phyloP scores from a whole-genome alignment of 2,113 vertebrate species.

The Micronycteris hirsuta region DNA sequence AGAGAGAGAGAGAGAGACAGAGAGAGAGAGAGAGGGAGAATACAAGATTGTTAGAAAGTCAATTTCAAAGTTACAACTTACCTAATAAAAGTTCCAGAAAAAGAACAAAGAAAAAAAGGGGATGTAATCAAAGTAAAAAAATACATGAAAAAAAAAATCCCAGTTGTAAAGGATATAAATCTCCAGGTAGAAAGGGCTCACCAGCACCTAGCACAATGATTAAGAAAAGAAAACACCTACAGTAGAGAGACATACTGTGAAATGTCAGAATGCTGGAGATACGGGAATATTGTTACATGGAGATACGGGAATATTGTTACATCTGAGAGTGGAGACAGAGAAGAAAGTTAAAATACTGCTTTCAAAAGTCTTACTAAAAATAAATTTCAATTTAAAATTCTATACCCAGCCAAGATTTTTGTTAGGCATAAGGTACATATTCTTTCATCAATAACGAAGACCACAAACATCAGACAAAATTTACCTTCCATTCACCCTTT shows the following conservation, averaged over 20 bases:
- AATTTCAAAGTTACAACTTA: not conserved
- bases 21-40: not conserved
- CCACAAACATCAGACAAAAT: not conserved
- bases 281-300: not conserved
- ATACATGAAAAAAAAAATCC: not conserved
- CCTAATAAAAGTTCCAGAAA: not conserved
- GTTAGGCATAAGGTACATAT: not conserved
- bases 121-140: conserved; percentile 12
- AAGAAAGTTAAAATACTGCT: not conserved
- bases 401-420: not conserved
- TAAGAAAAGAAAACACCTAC: not conserved
- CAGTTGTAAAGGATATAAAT: not conserved
- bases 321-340: not conserved
- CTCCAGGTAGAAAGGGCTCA: not conserved
- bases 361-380: conserved; percentile 16
- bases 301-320: not conserved
- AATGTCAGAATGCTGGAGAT: conserved; percentile 5
- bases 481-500: not conserved
- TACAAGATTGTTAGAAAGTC: not conserved
- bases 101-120: not conserved
- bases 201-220: not conserved
- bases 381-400: conserved; percentile 9
- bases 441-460: conserved; percentile 16
- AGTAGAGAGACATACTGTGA: not conserved
- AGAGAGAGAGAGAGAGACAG: no score